Percentiles rank a stretch among this genome's conserved stretches.
phyloP scores from a whole-genome alignment of 2,888 invertebrate species.

The Cynaeus angustus region DNA sequence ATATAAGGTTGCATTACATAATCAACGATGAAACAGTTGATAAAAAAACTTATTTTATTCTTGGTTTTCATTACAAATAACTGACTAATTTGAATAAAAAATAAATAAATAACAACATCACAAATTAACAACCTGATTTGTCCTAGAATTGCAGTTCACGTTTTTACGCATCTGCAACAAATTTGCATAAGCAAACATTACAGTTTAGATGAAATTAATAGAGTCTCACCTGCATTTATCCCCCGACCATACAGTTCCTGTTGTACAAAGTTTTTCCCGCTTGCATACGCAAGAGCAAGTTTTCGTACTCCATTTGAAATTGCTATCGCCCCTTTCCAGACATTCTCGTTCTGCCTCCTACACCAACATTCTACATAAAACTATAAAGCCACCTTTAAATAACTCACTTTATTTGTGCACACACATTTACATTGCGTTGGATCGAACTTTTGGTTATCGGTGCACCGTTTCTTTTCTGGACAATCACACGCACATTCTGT shows the following conservation, averaged over 20 bases:
- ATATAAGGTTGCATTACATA: too few relatives aligned
- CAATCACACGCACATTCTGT: conserved; percentile 64
- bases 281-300: conserved; percentile 64
- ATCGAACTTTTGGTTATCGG: conserved; percentile 61
- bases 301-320: conserved; percentile 62
- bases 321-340: conserved; percentile 30
- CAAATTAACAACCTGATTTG: background rate
- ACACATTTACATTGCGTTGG: conserved; percentile 62
- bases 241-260: conserved; percentile 64
- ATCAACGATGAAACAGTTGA: too few relatives aligned
- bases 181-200: background rate
- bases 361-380: conserved; percentile 11
- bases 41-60: too few relatives aligned
- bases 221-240: conserved; percentile 22
- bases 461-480: conserved; percentile 58
- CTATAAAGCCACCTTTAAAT: conserved; percentile 4
- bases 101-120: background rate
- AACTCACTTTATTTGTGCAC: conserved; percentile 61
- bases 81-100: background rate
- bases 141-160: background rate
- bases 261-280: conserved; percentile 61
- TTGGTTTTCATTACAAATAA: too few relatives aligned
- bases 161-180: conserved; percentile 12
- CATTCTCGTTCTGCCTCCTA: conserved; percentile 28
- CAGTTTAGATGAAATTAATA: background rate